Base-by-base conservation (phyloP, 2,113 vertebrate species). In the Otis tarda region DNA sequence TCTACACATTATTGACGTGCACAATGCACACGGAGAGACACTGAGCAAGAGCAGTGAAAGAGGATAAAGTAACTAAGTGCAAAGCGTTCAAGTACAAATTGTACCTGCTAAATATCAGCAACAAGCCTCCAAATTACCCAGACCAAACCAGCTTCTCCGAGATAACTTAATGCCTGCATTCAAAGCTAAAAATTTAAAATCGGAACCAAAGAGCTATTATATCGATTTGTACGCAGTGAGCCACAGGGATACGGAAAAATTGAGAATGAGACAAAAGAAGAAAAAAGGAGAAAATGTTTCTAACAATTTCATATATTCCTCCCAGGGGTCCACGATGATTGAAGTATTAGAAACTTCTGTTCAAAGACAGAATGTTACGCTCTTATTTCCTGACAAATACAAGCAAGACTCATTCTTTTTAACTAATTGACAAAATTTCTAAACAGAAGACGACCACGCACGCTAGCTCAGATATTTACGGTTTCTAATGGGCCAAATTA, bases 141-240 rank as follows among this genome's bases (percentile, higher is more conserved):
- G 74, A 82, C 11, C 0, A 1, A 86, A 90, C 28, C 78, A 70
- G 63, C 74, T 73, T 85, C 65, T 82, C 50, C 6, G 17, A 90
- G 78, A 41, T 53, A 93, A 85, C 75, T 80, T 67, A 87, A 57
- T 65, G 78, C 53, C 81, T 79, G 49, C 83, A 53, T 76, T 94
- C 81, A 94, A 53, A 88, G 84, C 78, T 52, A 37, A 47, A 81
- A 57, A 33, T 9, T 23, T 73, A 50, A 84, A 43, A 87, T 47
- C 47, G 21, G 50, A 56, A 83, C 28, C 82, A 21, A 50, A 67
- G 55, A 74, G 68, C 87, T 90, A 74, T 93, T 94, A 57, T 63
- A 96, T 94, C 43, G 90, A 96, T 96, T 76, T 50, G 50, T 50
- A 70, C 7, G 0, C 43, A 3, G 35, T 1, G 70, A 94, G 43